A percentile compares a stretch with the other conserved stretches of the same genome.
These are phyloP conservation scores for Philaethria dido DNA, from an alignment of 2,888 invertebrate species.

Conservation along the genomic window DNA sequence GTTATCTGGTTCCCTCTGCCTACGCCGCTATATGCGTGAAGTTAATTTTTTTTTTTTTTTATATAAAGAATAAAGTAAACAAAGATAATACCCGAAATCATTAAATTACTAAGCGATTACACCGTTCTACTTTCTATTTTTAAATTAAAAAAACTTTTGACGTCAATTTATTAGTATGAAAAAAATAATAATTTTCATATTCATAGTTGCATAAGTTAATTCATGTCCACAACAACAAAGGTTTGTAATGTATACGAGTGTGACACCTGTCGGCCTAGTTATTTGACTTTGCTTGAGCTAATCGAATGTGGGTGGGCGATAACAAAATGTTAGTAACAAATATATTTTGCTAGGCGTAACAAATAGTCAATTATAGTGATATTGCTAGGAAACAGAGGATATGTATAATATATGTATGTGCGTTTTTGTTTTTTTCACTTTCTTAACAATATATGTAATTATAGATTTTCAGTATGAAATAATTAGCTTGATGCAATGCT, in stretches of 20 bases:
- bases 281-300: slow-evolving; percentile 19
- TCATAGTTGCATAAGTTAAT: slow-evolving; percentile 11
- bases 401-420: neutral
- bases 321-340: slow-evolving; percentile 9
- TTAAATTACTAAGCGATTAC: too few species aligned
- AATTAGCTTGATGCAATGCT: too few species aligned
- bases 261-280: slow-evolving; percentile 25
- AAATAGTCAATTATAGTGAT: neutral
- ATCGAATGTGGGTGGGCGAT: slow-evolving; percentile 21
- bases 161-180: neutral
- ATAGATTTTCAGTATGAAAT: too few species aligned
- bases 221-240: slow-evolving; percentile 14
- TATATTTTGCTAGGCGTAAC: neutral
- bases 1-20: too few species aligned
- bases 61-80: too few species aligned
- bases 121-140: too few species aligned
- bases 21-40: too few species aligned
- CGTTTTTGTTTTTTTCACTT: too few species aligned
- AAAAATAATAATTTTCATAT: neutral
- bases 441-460: too few species aligned
- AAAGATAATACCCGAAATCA: too few species aligned
- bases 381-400: neutral
- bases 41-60: too few species aligned
- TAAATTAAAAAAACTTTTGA: too few species aligned
- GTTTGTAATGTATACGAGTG: neutral